Evolutionary conservation across 2,797 vertebrate genomes (phyloP).

Genomic region (Jordanella pulchra): DNA sequence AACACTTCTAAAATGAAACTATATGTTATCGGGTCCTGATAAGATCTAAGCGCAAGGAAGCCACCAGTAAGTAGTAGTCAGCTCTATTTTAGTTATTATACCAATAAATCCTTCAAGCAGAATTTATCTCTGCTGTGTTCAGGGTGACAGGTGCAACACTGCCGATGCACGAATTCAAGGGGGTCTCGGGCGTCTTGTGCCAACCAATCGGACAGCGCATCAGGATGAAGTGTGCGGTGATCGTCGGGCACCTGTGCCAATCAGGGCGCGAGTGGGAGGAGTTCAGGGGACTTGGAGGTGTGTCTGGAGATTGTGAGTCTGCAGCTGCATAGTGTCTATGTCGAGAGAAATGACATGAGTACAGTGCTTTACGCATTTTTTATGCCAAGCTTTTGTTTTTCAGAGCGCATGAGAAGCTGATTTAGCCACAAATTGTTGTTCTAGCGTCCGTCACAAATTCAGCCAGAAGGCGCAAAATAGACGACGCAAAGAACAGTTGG

Average conservation of each 20-base stretch:
- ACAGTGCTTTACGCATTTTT: constrained; percentile 71
- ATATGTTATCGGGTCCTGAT: constrained; percentile 20
- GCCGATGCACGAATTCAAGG: constrained; percentile 40
- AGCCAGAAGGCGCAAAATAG: constrained; percentile 19
- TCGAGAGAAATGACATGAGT: constrained; percentile 81
- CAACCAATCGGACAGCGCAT: constrained; percentile 58
- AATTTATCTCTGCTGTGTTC: constrained; percentile 33
- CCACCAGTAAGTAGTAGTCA: constrained; percentile 20
- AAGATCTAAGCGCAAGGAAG: constrained; percentile 16
- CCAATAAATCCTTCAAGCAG: constrained; percentile 29
- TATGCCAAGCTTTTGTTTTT: constrained; percentile 62
- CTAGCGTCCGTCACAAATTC: constrained; percentile 14
- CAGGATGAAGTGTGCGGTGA: constrained; percentile 31
- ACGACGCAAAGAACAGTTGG: constrained; percentile 36
- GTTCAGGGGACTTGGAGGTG: constrained; percentile 64
- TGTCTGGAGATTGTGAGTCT: constrained; percentile 72
- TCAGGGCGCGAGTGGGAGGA: constrained; percentile 65
- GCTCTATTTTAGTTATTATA: constrained; percentile 42
- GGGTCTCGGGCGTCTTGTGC: constrained; percentile 28
- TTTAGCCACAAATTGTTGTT: constrained; percentile 11
- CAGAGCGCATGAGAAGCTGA: constrained; percentile 61
- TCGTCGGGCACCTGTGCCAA: constrained; percentile 66
- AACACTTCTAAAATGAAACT: constrained; percentile 16
- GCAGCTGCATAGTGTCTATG: constrained; percentile 78
- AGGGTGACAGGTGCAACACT: constrained; percentile 71